phyloP scores from a whole-genome alignment of 2,888 invertebrate species.

The Rhagium mordax region DNA sequence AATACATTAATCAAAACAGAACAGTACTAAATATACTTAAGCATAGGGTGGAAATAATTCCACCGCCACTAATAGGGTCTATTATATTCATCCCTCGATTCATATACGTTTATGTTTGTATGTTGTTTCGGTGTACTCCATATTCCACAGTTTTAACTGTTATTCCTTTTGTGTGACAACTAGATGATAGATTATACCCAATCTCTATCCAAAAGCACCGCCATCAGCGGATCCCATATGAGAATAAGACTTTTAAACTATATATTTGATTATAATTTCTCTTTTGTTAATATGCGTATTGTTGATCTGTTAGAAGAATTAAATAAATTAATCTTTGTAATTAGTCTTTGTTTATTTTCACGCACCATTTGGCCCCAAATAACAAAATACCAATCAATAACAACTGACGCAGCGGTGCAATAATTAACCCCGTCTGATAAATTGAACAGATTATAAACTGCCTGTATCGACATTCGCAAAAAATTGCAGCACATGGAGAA shows the following conservation, averaged over 20 bases:
- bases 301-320: slow-evolving; percentile 64
- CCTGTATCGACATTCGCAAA: slow-evolving; percentile 16
- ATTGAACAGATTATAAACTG: slow-evolving; percentile 30
- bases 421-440: slow-evolving; percentile 32
- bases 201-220: slow-evolving; percentile 12
- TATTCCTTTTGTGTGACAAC: slow-evolving; percentile 47
- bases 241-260: slow-evolving; percentile 48
- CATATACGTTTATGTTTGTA: slow-evolving; percentile 43
- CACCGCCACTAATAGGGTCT: slow-evolving; percentile 22
- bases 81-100: slow-evolving; percentile 12
- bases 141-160: slow-evolving; percentile 20
- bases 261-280: slow-evolving; percentile 41
- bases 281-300: slow-evolving; percentile 64
- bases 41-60: background rate
- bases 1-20: slow-evolving; percentile 1
- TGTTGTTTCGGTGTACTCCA: slow-evolving; percentile 45
- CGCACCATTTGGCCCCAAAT: slow-evolving; percentile 1
- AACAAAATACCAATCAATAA: slow-evolving; percentile 20
- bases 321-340: slow-evolving; percentile 28
- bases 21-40: background rate
- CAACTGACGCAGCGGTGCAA: slow-evolving; percentile 27
- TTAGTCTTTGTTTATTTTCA: slow-evolving; percentile 28
- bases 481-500: slow-evolving; percentile 4
- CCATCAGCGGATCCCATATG: slow-evolving; percentile 36
- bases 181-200: slow-evolving; percentile 42